These are phyloP conservation scores for Synergus itoensis DNA, from an alignment of 2,888 invertebrate species.

Conservation along the genomic window DNA sequence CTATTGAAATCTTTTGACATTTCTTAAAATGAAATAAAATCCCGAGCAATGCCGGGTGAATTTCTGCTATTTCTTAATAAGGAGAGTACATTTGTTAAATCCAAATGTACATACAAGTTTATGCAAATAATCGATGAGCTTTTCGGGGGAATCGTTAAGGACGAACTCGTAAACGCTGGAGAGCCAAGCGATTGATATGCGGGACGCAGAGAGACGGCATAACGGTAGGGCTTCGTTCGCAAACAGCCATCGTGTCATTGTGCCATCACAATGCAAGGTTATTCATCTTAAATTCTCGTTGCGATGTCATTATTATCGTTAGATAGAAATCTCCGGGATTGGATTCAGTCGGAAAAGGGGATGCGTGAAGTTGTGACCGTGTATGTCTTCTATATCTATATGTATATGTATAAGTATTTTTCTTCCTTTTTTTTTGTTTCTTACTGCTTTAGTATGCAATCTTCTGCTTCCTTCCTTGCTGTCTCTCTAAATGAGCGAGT, in stretches of 20 bases:
- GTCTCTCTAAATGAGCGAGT: conserved; percentile 38
- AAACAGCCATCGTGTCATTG: conserved; percentile 73
- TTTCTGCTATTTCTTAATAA: not conserved
- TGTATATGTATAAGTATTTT: not conserved
- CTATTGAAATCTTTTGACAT: too few species aligned
- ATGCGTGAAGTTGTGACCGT: conserved; percentile 56
- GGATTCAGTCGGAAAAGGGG: conserved; percentile 57
- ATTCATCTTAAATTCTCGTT: conserved; percentile 76
- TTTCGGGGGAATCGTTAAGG: conserved; percentile 55
- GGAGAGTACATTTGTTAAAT: conserved; percentile 31
- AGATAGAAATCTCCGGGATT: conserved; percentile 72
- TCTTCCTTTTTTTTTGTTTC: conserved; percentile 16
- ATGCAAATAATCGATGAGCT: conserved; percentile 41
- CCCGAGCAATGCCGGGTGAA: too few species aligned
- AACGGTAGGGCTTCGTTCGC: conserved; percentile 74
- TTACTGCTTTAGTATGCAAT: conserved; percentile 41
- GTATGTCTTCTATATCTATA: conserved; percentile 49
- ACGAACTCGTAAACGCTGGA: conserved; percentile 47
- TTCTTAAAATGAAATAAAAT: too few species aligned
- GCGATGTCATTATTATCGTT: conserved; percentile 75
- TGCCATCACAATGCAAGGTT: conserved; percentile 77
- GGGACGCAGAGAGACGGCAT: conserved; percentile 71
- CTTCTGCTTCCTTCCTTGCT: conserved; percentile 36
- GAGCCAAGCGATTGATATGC: conserved; percentile 70
- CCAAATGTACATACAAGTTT: conserved; percentile 36